Base-by-base conservation (phyloP, 37 sponge, comb jelly and placozoan genomes). In the Crambe crambe region DNA sequence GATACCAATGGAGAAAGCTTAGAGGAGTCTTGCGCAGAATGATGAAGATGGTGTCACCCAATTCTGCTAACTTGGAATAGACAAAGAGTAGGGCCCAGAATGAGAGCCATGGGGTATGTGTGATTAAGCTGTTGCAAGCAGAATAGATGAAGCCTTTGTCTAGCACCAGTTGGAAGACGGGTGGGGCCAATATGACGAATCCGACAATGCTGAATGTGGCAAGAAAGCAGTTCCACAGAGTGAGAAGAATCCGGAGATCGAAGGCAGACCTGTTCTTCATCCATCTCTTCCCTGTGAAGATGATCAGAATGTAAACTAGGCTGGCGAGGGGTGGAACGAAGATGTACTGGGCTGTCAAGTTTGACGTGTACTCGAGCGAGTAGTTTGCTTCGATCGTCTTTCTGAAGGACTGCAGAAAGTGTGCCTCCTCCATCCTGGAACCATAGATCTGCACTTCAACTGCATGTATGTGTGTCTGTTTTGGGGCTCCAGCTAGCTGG, bases 1-100 rank as follows among this genome's bases (percentile, higher is more conserved):
- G 94, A 58, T 89, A 93, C 87, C 87, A 89, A 84, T 93, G 94
- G 35, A 93, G 81, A 32, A 93, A 89, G 29, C 47, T 65, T 20
- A 93, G 87, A 3, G 80, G 83, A 0, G 76, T 75, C 78, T 93
- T 93, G 21, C 90, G 85, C 23, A 89, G 9, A 18, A 93, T 80
- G n/a, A 93, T 74, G 75, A 93, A 93, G 10, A 75, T 43, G 0
- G 94, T 93, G 73, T 93, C 94, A 22, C 86, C 86, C 5, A 93
- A 75, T 64, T 93, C 94, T 0, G 89, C 34, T 34, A 83, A 72
- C 63, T 93, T 93, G 21, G 87, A 86, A 22, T 86, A 41, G 56
- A 59, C 59, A 66, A 89, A 89, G 37, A 93, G 68, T 22, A 82
- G 44, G 2, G 72, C 36, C 87, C 87, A 93, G 37, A 86, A 44